phyloP scores from a whole-genome alignment of 2,113 vertebrate species.

The Halcyon senegalensis region DNA sequence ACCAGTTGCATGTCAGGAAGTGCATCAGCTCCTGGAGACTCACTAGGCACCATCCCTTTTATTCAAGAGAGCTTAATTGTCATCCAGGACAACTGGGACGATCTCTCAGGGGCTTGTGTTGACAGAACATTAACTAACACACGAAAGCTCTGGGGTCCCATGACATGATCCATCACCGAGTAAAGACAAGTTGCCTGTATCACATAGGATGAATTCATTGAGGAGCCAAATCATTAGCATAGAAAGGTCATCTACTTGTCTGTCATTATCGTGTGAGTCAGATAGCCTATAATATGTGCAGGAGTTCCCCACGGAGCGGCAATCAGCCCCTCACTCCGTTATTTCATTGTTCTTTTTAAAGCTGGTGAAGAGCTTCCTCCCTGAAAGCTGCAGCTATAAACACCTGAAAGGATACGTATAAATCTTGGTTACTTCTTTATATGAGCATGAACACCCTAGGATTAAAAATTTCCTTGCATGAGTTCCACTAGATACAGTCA shows the following conservation, averaged over 20 bases:
- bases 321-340: slow-evolving; percentile 28
- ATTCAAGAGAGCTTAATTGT: slow-evolving; percentile 46
- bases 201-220: slow-evolving; percentile 46
- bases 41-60: not conserved
- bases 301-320: slow-evolving; percentile 20
- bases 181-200: slow-evolving; percentile 54
- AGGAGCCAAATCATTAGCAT: slow-evolving; percentile 63
- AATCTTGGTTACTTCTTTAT: not conserved
- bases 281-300: slow-evolving; percentile 47
- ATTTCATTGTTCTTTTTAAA: slow-evolving; percentile 12
- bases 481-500: not conserved
- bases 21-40: not conserved
- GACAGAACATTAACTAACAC: slow-evolving; percentile 68
- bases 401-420: not conserved
- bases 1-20: not conserved
- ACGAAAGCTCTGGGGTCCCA: slow-evolving; percentile 56
- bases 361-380: not conserved
- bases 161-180: slow-evolving; percentile 60
- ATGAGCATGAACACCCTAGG: not conserved
- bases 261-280: slow-evolving; percentile 45
- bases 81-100: slow-evolving; percentile 26
- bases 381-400: slow-evolving; percentile 14
- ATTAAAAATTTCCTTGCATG: not conserved
- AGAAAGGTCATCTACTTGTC: slow-evolving; percentile 64
- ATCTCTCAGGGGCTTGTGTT: slow-evolving; percentile 61